These are phyloP conservation scores for Chlamydotis undulata DNA, from an alignment of 2,113 vertebrate genomes.

Conservation along the genomic window DNA sequence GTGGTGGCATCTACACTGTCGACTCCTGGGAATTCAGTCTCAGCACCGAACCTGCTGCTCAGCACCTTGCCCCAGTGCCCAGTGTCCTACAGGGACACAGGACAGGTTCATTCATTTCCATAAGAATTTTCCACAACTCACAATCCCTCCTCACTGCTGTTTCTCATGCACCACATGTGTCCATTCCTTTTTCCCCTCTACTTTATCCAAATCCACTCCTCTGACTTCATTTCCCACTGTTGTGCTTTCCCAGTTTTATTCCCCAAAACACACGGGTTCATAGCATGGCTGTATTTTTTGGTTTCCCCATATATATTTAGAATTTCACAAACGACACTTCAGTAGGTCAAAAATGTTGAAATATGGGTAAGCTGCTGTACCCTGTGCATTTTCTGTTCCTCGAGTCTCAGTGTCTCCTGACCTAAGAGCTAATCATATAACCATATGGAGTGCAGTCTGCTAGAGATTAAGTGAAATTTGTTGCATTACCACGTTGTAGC, in stretches of 20 bases:
- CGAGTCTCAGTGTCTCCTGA: neutral
- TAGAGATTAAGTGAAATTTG: conserved; percentile 37
- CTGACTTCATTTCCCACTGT: neutral
- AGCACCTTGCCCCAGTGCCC: neutral
- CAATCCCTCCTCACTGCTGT: neutral
- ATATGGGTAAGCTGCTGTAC: neutral
- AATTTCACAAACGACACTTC: neutral
- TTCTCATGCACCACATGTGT: neutral
- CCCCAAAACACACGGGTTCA: neutral
- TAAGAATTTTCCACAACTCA: neutral
- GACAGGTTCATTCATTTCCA: neutral
- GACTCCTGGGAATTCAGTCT: neutral
- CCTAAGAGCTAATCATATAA: conserved; percentile 33
- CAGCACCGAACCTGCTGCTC: neutral
- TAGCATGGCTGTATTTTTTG: neutral
- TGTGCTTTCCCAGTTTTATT: neutral
- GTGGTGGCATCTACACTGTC: neutral
- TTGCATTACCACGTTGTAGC: conserved; percentile 26
- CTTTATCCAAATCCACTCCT: neutral
- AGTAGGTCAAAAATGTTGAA: neutral
- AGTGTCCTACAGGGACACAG: neutral
- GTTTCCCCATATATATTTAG: neutral
- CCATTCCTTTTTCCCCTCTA: neutral
- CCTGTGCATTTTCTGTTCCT: neutral
- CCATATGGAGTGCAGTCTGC: conserved; percentile 38